Evolutionary conservation across 2,888 invertebrate genomes (phyloP).

Genomic region (Hemithea aestivaria): DNA sequence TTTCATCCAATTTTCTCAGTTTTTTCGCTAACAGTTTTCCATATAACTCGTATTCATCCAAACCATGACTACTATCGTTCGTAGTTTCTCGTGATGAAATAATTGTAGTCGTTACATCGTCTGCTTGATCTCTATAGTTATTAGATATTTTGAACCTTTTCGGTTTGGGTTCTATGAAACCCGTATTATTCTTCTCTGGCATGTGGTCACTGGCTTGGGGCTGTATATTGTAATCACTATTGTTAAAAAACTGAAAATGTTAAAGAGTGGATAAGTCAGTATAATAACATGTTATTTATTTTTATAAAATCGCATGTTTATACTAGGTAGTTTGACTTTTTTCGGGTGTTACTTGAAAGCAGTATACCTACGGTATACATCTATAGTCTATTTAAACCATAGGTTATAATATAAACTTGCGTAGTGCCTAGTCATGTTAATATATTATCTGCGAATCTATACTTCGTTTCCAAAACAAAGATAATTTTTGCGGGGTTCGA

Average conservation of each 20-base stretch:
- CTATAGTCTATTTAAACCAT: too few species aligned
- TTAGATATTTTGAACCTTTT: slow-evolving; percentile 1
- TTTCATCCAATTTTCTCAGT: slow-evolving; percentile 60
- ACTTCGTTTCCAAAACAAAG: too few species aligned
- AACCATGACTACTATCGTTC: slow-evolving; percentile 29
- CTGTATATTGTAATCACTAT: slow-evolving; percentile 23
- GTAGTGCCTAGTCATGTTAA: too few species aligned
- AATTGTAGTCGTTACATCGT: neutral
- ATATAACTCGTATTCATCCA: slow-evolving; percentile 65
- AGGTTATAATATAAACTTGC: too few species aligned
- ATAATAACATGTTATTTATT: too few species aligned
- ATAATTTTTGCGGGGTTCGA: too few species aligned
- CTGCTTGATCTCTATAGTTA: neutral
- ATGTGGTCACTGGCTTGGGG: slow-evolving; percentile 16
- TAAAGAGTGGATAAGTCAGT: too few species aligned
- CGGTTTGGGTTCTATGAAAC: neutral
- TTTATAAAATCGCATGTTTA: too few species aligned
- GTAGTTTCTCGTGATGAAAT: slow-evolving; percentile 30
- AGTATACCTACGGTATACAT: too few species aligned
- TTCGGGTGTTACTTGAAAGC: too few species aligned
- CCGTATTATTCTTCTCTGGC: slow-evolving; percentile 14
- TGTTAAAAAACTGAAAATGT: slow-evolving; percentile 30
- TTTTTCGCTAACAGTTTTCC: slow-evolving; percentile 65
- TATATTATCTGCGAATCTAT: too few species aligned
- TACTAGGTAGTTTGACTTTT: too few species aligned